phyloP scores from a whole-genome alignment of 2,888 invertebrate species.

The Biston stratarius region DNA sequence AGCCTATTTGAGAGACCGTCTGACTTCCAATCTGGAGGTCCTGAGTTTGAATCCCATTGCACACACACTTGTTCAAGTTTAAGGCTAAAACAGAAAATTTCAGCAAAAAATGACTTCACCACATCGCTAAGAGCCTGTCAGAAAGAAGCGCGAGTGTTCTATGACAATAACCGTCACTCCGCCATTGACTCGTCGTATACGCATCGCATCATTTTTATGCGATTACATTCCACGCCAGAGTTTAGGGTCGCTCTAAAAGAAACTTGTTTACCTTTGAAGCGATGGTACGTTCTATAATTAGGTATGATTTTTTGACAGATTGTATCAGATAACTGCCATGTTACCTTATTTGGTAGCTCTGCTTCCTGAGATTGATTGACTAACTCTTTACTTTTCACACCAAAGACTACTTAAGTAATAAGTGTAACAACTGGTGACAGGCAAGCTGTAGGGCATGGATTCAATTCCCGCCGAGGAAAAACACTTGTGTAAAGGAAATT shows the following conservation, averaged over 20 bases:
- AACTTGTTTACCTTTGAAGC: not conserved
- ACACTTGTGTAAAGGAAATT: too few relatives aligned
- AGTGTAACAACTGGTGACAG: too few relatives aligned
- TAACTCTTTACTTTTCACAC: too few relatives aligned
- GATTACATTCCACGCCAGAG: not conserved
- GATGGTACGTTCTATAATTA: not conserved
- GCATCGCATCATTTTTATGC: constrained; percentile 30
- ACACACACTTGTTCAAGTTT: not conserved
- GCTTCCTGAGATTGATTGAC: too few relatives aligned
- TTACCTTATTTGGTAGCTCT: too few relatives aligned
- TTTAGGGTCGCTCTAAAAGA: not conserved
- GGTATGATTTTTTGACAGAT: not conserved
- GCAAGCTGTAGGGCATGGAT: too few relatives aligned
- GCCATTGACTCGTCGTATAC: constrained; percentile 39
- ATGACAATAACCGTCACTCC: constrained; percentile 37
- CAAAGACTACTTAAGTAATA: too few relatives aligned
- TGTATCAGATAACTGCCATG: too few relatives aligned
- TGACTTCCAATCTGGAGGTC: too few relatives aligned
- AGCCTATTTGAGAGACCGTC: too few relatives aligned
- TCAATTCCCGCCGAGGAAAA: too few relatives aligned
- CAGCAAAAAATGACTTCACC: constrained; percentile 7
- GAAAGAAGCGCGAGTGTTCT: constrained; percentile 23
- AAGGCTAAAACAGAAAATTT: not conserved
- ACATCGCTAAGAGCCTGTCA: constrained; percentile 25
- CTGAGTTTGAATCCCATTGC: too few relatives aligned